phyloP scores from a whole-genome alignment of 2,113 vertebrate genomes.

The Ammodytes dubius region DNA sequence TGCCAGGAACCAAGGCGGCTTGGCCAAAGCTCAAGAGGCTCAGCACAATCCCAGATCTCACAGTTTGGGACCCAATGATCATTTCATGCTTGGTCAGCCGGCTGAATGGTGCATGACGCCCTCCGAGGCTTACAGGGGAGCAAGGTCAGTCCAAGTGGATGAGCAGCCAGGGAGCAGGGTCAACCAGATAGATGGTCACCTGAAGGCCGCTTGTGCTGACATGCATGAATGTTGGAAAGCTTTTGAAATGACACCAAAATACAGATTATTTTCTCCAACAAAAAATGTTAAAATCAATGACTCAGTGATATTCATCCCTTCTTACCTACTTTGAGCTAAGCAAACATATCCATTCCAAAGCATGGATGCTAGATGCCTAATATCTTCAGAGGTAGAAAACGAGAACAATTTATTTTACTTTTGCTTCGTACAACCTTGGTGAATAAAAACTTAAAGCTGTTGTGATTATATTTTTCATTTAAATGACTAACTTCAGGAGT shows the following conservation, averaged over 20 bases:
- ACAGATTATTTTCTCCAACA: background rate
- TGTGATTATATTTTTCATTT: no score
- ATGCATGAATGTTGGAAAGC: background rate
- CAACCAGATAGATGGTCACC: conserved; percentile 51
- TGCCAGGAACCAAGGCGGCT: conserved; percentile 54
- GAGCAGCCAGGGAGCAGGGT: conserved; percentile 38
- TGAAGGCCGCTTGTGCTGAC: conserved; percentile 30
- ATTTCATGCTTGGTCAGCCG: conserved; percentile 76
- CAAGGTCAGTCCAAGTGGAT: conserved; percentile 64
- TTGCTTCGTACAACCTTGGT: no score
- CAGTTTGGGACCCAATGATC: conserved; percentile 65
- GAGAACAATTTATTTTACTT: no score
- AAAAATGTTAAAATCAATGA: background rate
- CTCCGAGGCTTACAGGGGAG: conserved; percentile 48
- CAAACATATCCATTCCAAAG: background rate
- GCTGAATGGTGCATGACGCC: conserved; percentile 57
- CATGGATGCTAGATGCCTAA: background rate
- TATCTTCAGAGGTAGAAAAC: background rate
- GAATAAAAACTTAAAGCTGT: no score
- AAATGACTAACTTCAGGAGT: no score
- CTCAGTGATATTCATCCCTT: background rate
- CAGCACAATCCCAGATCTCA: conserved; percentile 62
- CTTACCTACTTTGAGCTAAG: background rate
- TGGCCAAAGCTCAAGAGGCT: conserved; percentile 42
- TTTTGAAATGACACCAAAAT: background rate